Conservation (phyloP, 1,140 invertebrate species). For the Tenebrio molitor region DNA sequence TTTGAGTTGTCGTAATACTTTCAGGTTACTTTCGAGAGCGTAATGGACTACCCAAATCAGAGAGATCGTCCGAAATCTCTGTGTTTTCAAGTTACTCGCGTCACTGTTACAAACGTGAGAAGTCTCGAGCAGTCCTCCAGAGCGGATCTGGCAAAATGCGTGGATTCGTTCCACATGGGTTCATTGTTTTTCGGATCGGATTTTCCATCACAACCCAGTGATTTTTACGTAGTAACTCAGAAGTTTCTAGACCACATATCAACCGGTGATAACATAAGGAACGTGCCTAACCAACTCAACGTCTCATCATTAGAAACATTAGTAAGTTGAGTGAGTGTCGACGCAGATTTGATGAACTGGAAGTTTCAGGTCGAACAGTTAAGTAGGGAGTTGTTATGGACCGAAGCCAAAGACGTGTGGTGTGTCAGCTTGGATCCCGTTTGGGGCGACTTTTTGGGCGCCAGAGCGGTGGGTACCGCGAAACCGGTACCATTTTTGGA, state of each 20-base stretch:
- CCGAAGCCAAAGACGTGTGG: constrained; percentile 89
- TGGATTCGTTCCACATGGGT: constrained; percentile 80
- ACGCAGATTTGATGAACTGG: no score
- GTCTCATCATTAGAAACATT: constrained; percentile 55
- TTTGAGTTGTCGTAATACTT: constrained; percentile 55
- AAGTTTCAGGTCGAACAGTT: constrained; percentile 64
- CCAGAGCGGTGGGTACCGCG: constrained; percentile 78
- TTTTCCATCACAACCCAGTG: constrained; percentile 78
- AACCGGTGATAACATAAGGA: constrained; percentile 69
- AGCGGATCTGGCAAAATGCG: constrained; percentile 79
- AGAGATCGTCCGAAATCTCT: constrained; percentile 85
- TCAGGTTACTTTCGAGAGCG: constrained; percentile 81
- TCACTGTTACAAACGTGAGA: constrained; percentile 84
- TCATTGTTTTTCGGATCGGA: constrained; percentile 80
- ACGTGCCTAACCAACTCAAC: constrained; percentile 58
- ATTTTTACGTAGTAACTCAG: constrained; percentile 79
- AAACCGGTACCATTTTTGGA: constrained; percentile 90
- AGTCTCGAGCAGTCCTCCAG: constrained; percentile 77
- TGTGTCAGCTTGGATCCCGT: constrained; percentile 89
- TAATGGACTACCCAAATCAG: constrained; percentile 78
- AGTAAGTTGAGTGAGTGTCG: constrained; percentile 51
- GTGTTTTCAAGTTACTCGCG: constrained; percentile 85
- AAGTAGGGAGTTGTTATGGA: constrained; percentile 81
- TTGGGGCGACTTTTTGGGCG: constrained; percentile 92
- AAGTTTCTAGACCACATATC: constrained; percentile 82